These are phyloP conservation scores for Parauchenoglanis punctatus DNA, from an alignment of 2,797 vertebrate genomes.

Conservation along the genomic window DNA sequence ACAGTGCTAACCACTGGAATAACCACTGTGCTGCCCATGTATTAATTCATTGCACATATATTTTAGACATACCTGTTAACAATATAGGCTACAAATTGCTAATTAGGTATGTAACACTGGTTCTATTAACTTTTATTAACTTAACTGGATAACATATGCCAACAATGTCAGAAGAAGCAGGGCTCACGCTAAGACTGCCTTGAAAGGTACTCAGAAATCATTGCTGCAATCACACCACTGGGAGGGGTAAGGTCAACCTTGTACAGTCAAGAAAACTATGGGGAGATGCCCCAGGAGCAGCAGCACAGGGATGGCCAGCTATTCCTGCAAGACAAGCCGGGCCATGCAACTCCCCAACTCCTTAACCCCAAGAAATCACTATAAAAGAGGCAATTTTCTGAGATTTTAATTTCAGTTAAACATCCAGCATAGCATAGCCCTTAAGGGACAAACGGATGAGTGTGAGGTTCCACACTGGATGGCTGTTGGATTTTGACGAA, in stretches of 20 bases:
- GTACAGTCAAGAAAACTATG: neutral
- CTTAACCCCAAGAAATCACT: neutral
- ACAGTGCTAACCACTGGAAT: too few relatives aligned
- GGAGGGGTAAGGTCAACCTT: neutral
- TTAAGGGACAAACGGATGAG: slow-evolving; percentile 1
- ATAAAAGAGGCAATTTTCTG: neutral
- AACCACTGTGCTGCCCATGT: too few relatives aligned
- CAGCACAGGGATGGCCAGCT: neutral
- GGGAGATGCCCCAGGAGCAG: neutral
- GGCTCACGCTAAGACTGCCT: neutral
- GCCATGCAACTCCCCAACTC: neutral
- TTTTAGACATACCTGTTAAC: neutral
- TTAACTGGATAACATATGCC: neutral
- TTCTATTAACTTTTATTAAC: neutral
- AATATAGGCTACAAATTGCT: neutral
- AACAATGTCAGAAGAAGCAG: neutral
- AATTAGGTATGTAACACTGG: neutral
- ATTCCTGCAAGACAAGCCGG: neutral
- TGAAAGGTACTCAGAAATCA: slow-evolving; percentile 1
- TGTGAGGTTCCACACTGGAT: neutral
- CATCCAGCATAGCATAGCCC: neutral
- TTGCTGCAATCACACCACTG: neutral
- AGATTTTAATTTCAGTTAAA: neutral
- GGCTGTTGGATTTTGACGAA: neutral
- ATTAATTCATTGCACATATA: neutral